Evolutionary conservation across 2,888 invertebrate genomes (phyloP).

Genomic region (Drosophila rubida): DNA sequence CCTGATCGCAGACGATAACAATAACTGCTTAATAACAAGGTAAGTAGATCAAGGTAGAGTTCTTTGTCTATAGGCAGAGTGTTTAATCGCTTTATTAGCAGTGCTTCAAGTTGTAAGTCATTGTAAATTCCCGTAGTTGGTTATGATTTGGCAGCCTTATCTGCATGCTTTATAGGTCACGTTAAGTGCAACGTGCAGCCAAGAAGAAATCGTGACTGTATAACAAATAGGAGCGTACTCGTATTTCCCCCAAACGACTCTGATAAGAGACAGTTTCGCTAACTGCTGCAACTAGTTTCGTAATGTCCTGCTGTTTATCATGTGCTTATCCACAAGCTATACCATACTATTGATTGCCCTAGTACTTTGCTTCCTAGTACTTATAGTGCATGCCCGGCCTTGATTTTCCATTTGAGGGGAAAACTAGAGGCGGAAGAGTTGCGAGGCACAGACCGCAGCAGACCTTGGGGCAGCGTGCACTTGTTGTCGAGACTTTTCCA

Average conservation of each 20-base stretch:
- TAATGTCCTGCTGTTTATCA: background rate
- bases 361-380: background rate
- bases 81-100: too few relatives aligned
- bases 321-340: too few relatives aligned
- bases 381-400: slow-evolving; percentile 9
- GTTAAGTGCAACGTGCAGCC: background rate
- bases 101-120: too few relatives aligned
- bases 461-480: slow-evolving; percentile 39
- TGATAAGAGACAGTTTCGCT: background rate
- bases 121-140: too few relatives aligned
- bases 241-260: background rate
- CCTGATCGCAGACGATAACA: background rate
- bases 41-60: slow-evolving; percentile 2
- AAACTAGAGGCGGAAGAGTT: slow-evolving; percentile 36
- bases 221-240: background rate
- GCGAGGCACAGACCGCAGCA: slow-evolving; percentile 24
- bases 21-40: background rate
- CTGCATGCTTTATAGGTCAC: background rate
- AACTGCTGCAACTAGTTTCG: too few relatives aligned
- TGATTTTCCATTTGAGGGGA: slow-evolving; percentile 34
- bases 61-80: too few relatives aligned
- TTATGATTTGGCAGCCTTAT: background rate
- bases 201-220: background rate
- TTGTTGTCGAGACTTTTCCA: slow-evolving; percentile 34
- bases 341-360: background rate